A percentile compares a stretch with the other conserved stretches of the same genome.
Conservation (phyloP, 2,113 vertebrate species). For the Dendropsophus ebraccatus region DNA sequence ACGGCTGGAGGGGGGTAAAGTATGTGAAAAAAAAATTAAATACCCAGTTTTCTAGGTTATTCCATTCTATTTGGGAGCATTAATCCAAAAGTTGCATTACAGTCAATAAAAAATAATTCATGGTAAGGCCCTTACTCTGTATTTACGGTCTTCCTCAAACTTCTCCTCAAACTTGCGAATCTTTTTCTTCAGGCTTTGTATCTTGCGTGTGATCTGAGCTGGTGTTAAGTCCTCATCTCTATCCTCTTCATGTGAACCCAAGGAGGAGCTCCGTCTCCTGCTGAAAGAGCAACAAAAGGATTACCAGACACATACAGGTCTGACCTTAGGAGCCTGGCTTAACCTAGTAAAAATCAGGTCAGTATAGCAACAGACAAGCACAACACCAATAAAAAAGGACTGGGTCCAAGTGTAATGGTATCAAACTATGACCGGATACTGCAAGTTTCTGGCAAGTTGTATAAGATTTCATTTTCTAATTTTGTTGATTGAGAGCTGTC, state of each 20-base stretch:
- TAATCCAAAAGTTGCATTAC: no score
- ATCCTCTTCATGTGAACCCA: constrained; percentile 90
- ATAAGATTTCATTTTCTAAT: no score
- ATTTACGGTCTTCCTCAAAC: constrained; percentile 95
- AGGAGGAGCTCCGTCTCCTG: constrained; percentile 89
- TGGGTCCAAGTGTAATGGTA: no score
- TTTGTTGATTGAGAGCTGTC: no score
- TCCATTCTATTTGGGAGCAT: background rate
- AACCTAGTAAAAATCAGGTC: background rate
- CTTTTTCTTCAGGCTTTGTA: constrained; percentile 94
- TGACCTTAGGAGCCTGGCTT: background rate
- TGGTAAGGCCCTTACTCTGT: constrained; percentile 78
- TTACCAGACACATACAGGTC: background rate
- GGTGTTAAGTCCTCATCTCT: constrained; percentile 87
- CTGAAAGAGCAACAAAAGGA: constrained; percentile 55
- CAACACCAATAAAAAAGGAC: background rate
- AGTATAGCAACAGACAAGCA: background rate
- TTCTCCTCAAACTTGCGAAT: constrained; percentile 92
- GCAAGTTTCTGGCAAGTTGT: no score
- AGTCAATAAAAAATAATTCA: background rate
- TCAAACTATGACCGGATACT: no score
- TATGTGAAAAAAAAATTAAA: background rate
- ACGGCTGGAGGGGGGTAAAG: constrained; percentile 76
- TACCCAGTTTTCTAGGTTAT: background rate
- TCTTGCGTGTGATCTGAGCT: constrained; percentile 90